These are phyloP conservation scores for Henicopernis longicauda DNA, from an alignment of 2,113 vertebrate species.

Conservation along the genomic window DNA sequence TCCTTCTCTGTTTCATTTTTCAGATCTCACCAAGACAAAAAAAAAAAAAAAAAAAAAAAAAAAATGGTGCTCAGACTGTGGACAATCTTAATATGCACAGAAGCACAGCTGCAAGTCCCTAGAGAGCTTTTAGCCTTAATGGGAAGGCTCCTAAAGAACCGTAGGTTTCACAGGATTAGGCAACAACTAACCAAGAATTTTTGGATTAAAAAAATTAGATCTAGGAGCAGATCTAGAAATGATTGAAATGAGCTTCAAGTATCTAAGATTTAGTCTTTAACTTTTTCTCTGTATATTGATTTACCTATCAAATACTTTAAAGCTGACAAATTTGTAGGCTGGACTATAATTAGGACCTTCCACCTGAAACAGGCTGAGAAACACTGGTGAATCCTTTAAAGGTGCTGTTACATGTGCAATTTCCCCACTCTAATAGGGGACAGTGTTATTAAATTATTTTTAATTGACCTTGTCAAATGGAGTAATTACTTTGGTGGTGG, in stretches of 20 bases:
- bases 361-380: background rate
- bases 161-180: background rate
- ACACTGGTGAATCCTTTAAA: background rate
- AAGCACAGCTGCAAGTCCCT: background rate
- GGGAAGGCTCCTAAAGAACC: background rate
- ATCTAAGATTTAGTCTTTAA: background rate
- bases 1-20: background rate
- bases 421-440: background rate
- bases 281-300: background rate
- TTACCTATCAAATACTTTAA: background rate
- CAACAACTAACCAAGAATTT: background rate
- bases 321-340: background rate
- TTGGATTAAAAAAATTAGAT: background rate
- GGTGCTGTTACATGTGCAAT: background rate
- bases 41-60: background rate
- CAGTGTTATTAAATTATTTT: conserved; percentile 9
- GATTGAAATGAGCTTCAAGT: background rate
- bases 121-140: background rate
- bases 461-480: conserved; percentile 8
- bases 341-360: background rate
- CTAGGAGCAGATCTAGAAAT: background rate
- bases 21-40: background rate
- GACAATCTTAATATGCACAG: background rate
- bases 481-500: background rate
- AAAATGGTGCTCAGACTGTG: background rate